A percentile compares a stretch with the other conserved stretches of the same genome.
phyloP scores from a whole-genome alignment of 2,113 vertebrate genomes.

The Pampusana beccarii region DNA sequence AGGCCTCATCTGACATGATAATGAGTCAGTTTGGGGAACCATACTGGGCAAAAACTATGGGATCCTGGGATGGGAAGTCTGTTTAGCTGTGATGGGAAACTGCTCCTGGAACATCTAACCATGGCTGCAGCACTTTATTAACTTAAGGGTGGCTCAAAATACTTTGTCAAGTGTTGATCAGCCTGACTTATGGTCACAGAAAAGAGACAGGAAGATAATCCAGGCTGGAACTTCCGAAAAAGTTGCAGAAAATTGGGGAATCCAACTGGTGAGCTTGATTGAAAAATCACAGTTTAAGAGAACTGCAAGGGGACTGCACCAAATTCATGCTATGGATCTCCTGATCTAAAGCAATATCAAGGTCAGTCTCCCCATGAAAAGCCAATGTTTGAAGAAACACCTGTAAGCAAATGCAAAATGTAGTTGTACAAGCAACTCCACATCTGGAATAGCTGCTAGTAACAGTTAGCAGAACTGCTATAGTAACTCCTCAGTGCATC shows the following conservation, averaged over 20 bases:
- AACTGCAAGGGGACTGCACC: background rate
- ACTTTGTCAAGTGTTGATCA: background rate
- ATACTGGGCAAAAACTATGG: background rate
- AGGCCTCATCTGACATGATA: rapidly evolving
- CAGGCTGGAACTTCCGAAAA: background rate
- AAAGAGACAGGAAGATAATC: background rate
- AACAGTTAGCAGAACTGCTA: background rate
- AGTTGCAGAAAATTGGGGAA: background rate
- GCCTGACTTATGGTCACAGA: background rate
- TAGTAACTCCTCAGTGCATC: background rate
- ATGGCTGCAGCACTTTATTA: rapidly evolving
- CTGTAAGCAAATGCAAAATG: background rate
- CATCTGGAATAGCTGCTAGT: background rate
- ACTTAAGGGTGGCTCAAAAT: background rate
- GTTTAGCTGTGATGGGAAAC: background rate
- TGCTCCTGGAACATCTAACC: background rate
- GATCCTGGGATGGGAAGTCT: background rate
- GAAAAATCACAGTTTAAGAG: background rate
- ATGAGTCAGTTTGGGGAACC: background rate
- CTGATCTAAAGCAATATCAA: background rate
- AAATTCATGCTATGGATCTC: background rate
- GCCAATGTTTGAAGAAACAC: background rate
- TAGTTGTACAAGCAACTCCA: background rate
- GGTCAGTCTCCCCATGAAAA: background rate
- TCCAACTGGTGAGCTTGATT: background rate